These are phyloP conservation scores for Cotesia congregata DNA, from an alignment of 2,888 invertebrate genomes.

Conservation along the genomic window DNA sequence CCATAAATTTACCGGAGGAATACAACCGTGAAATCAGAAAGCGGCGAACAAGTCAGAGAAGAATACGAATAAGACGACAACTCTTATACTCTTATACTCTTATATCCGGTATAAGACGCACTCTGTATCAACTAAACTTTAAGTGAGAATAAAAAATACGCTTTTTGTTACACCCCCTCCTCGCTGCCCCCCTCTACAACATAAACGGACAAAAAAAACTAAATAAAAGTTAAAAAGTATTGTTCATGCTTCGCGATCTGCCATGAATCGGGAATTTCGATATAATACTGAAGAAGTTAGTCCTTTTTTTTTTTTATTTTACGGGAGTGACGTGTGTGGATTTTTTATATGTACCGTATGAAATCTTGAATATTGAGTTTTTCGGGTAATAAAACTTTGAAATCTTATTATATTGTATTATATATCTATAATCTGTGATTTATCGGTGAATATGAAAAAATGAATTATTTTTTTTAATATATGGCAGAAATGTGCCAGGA, in stretches of 20 bases:
- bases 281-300: too few relatives aligned
- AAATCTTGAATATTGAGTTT: too few relatives aligned
- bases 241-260: background rate
- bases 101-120: background rate
- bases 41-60: constrained; percentile 28
- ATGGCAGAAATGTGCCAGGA: too few relatives aligned
- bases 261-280: too few relatives aligned
- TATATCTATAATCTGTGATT: too few relatives aligned
- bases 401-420: too few relatives aligned
- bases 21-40: constrained; percentile 37
- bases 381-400: too few relatives aligned
- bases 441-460: too few relatives aligned
- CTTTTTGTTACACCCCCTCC: background rate
- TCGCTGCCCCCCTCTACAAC: background rate
- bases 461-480: too few relatives aligned
- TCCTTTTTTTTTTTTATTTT: too few relatives aligned
- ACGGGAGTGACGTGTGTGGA: too few relatives aligned
- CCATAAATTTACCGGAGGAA: constrained; percentile 35
- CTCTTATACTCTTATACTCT: background rate
- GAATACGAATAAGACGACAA: constrained; percentile 23
- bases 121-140: background rate
- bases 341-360: too few relatives aligned
- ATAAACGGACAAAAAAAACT: background rate
- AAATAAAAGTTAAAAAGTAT: constrained; percentile 8
- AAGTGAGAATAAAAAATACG: background rate